phyloP scores from a whole-genome alignment of 2,888 invertebrate genomes.

The Bombylius major region DNA sequence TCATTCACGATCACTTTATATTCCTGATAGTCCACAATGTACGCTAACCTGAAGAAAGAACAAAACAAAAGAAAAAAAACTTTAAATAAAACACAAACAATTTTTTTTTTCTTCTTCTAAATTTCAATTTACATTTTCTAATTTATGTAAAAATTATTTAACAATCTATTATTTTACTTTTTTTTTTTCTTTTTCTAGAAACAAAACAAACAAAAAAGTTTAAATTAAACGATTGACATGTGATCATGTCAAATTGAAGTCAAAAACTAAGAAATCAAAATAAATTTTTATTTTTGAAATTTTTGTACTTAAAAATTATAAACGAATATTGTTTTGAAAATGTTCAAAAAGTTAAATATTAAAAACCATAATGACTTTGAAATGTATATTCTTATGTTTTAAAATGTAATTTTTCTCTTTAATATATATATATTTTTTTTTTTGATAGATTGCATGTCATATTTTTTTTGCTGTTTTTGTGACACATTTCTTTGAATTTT shows the following conservation, averaged over 20 bases:
- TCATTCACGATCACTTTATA: not conserved
- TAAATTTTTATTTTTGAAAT: not conserved
- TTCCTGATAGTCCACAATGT: not conserved
- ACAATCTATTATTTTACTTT: no score
- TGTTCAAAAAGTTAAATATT: not conserved
- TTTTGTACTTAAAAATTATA: conserved; percentile 2
- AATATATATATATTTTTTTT: not conserved
- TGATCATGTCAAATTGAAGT: no score
- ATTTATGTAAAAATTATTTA: no score
- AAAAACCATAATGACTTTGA: not conserved
- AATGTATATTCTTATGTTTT: not conserved
- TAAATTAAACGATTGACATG: no score
- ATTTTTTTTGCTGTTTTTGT: conserved; percentile 5
- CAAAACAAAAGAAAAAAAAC: not conserved
- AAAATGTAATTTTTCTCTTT: not conserved
- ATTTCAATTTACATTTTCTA: no score
- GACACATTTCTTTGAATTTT: conserved; percentile 1
- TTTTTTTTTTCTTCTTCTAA: no score
- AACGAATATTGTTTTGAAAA: conserved; percentile 4
- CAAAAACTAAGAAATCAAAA: conserved; percentile 3
- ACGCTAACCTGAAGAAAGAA: conserved; percentile 12
- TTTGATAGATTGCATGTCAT: conserved; percentile 8
- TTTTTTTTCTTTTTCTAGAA: no score
- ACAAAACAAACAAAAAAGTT: no score
- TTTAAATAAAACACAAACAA: no score